A percentile compares a stretch with the other conserved stretches of the same genome.
Evolutionary conservation across 2,888 invertebrate genomes (phyloP).

Genomic region (Dryobota labecula): DNA sequence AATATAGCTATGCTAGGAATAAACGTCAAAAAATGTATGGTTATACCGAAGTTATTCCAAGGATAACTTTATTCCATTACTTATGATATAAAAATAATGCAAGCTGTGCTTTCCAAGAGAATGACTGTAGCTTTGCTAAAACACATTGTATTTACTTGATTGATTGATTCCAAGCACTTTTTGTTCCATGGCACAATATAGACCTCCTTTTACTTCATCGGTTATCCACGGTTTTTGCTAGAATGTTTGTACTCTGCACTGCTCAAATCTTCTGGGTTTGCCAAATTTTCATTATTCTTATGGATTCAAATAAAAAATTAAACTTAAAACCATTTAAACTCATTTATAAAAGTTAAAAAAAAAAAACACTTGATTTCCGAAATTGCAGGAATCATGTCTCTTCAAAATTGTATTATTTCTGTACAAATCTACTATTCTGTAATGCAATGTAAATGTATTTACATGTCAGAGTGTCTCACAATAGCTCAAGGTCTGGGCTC

Average conservation of each 20-base stretch:
- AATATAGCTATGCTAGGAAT: no score
- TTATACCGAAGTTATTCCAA: no score
- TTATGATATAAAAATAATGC: background rate
- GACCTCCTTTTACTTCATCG: background rate
- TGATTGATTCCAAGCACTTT: background rate
- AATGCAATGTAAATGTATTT: slow-evolving; percentile 13
- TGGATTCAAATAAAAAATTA: background rate
- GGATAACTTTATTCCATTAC: no score
- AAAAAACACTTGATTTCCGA: background rate
- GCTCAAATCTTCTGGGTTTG: background rate
- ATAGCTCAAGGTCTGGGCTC: background rate
- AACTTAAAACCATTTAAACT: background rate
- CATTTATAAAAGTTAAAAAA: background rate
- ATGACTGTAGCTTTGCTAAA: background rate
- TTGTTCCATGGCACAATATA: background rate
- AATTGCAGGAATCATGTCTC: no score
- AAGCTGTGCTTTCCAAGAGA: background rate
- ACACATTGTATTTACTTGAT: background rate
- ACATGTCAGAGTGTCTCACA: slow-evolving; percentile 8
- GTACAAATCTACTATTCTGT: background rate
- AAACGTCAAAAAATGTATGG: no score
- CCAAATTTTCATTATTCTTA: background rate
- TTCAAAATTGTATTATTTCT: background rate
- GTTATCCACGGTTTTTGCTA: slow-evolving; percentile 11
- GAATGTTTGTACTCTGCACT: background rate